These are phyloP conservation scores for Orbicella faveolata DNA, from an alignment of 64 coral and sea anemone genomes.

Conservation along the genomic window DNA sequence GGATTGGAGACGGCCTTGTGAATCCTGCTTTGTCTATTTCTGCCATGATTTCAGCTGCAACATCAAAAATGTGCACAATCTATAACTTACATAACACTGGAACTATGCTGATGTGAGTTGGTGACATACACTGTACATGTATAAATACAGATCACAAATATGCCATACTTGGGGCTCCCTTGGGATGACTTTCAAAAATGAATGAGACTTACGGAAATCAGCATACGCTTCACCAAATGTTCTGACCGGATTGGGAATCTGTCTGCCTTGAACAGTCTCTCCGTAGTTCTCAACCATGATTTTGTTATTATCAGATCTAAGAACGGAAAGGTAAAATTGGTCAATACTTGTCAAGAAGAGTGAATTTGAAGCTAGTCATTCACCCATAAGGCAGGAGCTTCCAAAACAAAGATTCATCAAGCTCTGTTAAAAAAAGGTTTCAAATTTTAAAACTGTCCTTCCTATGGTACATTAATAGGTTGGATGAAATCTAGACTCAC, in stretches of 20 bases:
- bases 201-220: slow-evolving; percentile 72
- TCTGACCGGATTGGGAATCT: slow-evolving; percentile 85
- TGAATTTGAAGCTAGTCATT: not conserved
- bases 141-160: too few relatives aligned
- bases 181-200: too few relatives aligned
- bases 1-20: slow-evolving; percentile 82
- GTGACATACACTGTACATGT: too few relatives aligned
- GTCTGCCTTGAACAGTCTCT: slow-evolving; percentile 72
- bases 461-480: too few relatives aligned
- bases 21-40: slow-evolving; percentile 93
- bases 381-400: not conserved
- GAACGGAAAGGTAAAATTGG: not conserved
- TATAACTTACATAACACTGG: too few relatives aligned
- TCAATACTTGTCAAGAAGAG: not conserved
- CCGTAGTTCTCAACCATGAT: slow-evolving; percentile 96
- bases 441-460: too few relatives aligned
- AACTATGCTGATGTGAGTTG: too few relatives aligned
- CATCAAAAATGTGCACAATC: not conserved
- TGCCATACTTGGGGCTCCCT: too few relatives aligned
- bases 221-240: slow-evolving; percentile 91
- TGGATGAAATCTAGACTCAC: too few relatives aligned
- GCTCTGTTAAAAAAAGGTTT: too few relatives aligned
- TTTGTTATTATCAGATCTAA: slow-evolving; percentile 75
- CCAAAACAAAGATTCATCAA: too few relatives aligned
- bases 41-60: slow-evolving; percentile 87